Base-by-base conservation (phyloP, 2,888 invertebrate species). In the Sphaerophoria rueppellii region DNA sequence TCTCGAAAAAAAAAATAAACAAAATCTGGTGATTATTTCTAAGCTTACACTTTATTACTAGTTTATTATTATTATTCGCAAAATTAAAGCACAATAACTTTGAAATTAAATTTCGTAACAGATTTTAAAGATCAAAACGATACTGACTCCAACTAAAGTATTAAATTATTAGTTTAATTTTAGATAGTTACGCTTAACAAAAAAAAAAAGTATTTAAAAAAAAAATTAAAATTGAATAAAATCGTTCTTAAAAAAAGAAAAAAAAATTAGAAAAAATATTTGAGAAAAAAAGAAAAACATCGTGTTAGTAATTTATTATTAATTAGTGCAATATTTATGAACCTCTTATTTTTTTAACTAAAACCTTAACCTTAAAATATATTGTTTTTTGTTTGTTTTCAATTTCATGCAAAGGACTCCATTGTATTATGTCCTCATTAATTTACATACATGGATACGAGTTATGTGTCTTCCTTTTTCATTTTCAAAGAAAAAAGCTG, bases 241-340 rank as follows among this genome's bases (percentile, higher is more conserved):
- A 24, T 24, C 24, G 2, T 2, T 2, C 24, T 24, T 24, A 24
- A 50, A 50, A 55, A 67, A 46, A 60, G 46, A 67, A 46, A 52
- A 54, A 70, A 43, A 78, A 72, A 67, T 67, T 85, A 85, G 85
- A 81, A 73, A 24, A 85, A 85, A 85, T 81, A 76, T 81, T 81
- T 73, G 58, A 63, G 24, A 24, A 24, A 24, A 24, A 2, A 76
- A 83, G 72, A 57, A 82, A 65, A 78, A 75, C 54, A 67, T 75
- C 67, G 80, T 85, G 76, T 81, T 85, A 80, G 76, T 65, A 72
- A 50, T 37, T 37, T 24, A 24, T 24, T 24, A 24, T 24, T 67
- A 55, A 60, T 81, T 85, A 85, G 85, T 85, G 85, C 85, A 85
- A 85, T 85, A 85, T 85, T 72, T 72, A 85, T 76, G 4, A 50